Evolutionary conservation across 2,888 invertebrate genomes (phyloP).

Genomic region (Stenodera caucasica): DNA sequence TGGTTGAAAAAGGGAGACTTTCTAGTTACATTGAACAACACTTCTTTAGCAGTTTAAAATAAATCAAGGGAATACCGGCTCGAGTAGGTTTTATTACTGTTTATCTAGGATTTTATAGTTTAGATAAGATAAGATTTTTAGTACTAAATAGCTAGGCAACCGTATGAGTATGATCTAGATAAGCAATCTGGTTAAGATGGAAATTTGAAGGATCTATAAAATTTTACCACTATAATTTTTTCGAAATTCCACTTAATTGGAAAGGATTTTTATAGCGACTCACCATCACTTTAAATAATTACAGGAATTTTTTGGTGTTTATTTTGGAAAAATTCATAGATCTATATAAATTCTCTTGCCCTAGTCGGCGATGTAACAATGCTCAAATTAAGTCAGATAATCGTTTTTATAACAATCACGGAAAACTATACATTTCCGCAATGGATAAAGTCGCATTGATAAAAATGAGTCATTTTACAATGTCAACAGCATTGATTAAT

Average conservation of each 20-base stretch:
- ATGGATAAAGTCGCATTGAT: neutral
- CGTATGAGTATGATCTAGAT: neutral
- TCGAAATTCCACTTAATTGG: constrained; percentile 6
- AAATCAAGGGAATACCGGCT: neutral
- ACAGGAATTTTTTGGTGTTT: too few relatives aligned
- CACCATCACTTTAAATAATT: neutral
- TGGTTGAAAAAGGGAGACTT: neutral
- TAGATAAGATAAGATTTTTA: constrained; percentile 4
- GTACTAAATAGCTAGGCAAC: constrained; percentile 5
- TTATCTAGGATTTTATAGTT: constrained; percentile 7
- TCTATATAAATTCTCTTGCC: neutral
- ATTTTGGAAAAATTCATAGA: neutral
- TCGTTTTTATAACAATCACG: neutral
- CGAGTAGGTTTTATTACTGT: neutral
- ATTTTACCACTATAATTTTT: neutral
- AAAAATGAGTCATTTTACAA: neutral
- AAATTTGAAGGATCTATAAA: constrained; percentile 3
- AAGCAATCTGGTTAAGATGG: constrained; percentile 6
- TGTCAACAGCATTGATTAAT: neutral
- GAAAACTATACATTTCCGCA: neutral
- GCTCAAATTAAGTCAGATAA: neutral
- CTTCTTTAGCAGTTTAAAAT: neutral
- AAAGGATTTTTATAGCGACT: neutral
- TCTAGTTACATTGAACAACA: neutral
- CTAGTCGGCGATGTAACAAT: too few relatives aligned